Conservation (phyloP, 2,888 invertebrate genomes). For the Polyommatus icarus region DNA sequence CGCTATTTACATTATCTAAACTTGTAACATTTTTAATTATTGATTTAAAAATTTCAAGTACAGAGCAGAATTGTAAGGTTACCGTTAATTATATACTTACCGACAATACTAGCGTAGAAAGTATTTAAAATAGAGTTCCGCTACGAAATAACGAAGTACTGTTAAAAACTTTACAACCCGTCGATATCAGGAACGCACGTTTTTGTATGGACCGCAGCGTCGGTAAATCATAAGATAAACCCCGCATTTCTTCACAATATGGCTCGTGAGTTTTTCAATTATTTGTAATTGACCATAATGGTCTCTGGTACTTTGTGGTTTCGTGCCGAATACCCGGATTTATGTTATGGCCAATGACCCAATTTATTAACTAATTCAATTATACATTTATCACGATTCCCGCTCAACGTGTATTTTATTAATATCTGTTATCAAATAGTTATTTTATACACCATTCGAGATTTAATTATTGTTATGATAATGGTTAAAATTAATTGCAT, state of each 20-base stretch:
- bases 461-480: background rate
- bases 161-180: no score
- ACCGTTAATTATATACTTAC: no score
- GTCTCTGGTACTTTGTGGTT: conserved; percentile 35
- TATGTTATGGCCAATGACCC: conserved; percentile 11
- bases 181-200: no score
- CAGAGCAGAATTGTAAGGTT: no score
- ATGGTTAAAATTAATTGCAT: background rate
- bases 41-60: no score
- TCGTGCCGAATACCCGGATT: conserved; percentile 12
- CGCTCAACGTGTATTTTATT: conserved; percentile 36
- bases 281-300: conserved; percentile 77
- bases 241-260: conserved; percentile 68
- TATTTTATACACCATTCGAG: conserved; percentile 42
- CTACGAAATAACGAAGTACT: no score
- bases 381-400: background rate
- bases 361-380: conserved; percentile 21
- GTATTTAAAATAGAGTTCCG: no score
- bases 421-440: conserved; percentile 59
- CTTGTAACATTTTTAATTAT: no score
- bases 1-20: no score
- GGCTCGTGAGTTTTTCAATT: conserved; percentile 77
- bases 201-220: no score
- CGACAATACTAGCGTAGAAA: no score
- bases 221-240: conserved; percentile 53